Percentiles rank a stretch among this genome's conserved stretches.
phyloP scores from a whole-genome alignment of 2,797 vertebrate species.

The Psittacula derbiana region DNA sequence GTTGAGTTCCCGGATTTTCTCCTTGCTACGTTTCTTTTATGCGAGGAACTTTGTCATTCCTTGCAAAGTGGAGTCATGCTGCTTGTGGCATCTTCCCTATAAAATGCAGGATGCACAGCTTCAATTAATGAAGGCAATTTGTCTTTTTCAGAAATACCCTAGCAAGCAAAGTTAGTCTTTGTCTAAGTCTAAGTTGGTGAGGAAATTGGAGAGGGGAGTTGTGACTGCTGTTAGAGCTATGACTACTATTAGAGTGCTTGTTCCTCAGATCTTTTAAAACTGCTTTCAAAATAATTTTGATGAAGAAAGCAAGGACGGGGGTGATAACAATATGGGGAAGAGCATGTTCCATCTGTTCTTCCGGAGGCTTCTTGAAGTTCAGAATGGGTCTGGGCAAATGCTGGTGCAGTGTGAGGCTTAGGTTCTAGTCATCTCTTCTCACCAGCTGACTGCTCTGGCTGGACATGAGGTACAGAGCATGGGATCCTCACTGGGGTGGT shows the following conservation, averaged over 20 bases:
- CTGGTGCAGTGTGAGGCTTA: not conserved
- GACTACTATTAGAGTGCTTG: not conserved
- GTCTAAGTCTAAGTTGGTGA: not conserved
- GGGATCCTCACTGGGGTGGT: not conserved
- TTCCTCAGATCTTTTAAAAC: not conserved
- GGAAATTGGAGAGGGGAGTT: not conserved
- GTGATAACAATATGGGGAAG: not conserved
- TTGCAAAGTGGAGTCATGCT: not conserved
- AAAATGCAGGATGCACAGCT: not conserved
- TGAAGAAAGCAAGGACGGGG: not conserved
- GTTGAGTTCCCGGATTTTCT: not conserved
- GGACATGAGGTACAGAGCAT: not conserved
- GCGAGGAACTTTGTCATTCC: not conserved
- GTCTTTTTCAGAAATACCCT: constrained; percentile 5
- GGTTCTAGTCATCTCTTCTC: not conserved
- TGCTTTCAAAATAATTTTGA: not conserved
- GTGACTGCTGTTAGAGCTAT: not conserved
- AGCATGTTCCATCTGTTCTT: not conserved
- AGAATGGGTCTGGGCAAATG: not conserved
- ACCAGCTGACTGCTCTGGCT: not conserved
- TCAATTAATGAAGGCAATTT: constrained; percentile 15
- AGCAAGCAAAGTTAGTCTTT: not conserved
- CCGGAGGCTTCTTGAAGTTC: not conserved
- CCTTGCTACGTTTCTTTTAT: not conserved
- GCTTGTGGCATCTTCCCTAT: not conserved